Conservation (phyloP, 1,140 invertebrate genomes). For the Fopius arisanus region DNA sequence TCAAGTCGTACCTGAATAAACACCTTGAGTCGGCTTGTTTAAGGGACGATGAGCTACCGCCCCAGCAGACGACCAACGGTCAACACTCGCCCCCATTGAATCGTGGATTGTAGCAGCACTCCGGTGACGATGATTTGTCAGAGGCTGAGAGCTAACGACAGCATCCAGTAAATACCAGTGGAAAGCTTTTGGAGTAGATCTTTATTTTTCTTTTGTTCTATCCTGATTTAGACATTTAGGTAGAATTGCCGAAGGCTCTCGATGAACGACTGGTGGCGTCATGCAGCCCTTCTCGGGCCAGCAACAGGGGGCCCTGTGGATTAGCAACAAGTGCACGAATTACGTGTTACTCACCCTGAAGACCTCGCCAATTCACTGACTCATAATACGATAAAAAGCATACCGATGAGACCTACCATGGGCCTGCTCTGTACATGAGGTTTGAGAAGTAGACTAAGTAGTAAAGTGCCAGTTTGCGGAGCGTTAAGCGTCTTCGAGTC, state of each 20-base stretch:
- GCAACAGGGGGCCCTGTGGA: background rate
- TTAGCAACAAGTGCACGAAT: slow-evolving; percentile 2
- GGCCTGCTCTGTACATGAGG: background rate
- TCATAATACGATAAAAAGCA: background rate
- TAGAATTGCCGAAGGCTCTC: background rate
- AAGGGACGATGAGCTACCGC: slow-evolving; percentile 46
- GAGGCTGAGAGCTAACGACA: background rate
- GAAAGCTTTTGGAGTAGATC: background rate
- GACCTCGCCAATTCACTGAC: background rate
- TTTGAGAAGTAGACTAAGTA: slow-evolving; percentile 28
- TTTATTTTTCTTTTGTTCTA: background rate
- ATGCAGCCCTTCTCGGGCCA: background rate
- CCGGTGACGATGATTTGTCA: slow-evolving; percentile 15
- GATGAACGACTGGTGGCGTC: no score
- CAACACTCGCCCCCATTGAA: slow-evolving; percentile 43
- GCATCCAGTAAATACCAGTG: background rate
- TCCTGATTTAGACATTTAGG: background rate
- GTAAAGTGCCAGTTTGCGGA: slow-evolving; percentile 35
- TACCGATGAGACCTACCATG: background rate
- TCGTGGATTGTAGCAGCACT: slow-evolving; percentile 57
- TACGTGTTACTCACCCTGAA: background rate
- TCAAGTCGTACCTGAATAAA: slow-evolving; percentile 99
- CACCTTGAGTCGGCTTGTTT: slow-evolving; percentile 96
- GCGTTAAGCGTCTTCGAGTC: slow-evolving; percentile 18
- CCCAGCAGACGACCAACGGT: slow-evolving; percentile 29